These are phyloP conservation scores for Brachionus manjavacas DNA, from an alignment of 1,140 invertebrate genomes.

Conservation along the genomic window DNA sequence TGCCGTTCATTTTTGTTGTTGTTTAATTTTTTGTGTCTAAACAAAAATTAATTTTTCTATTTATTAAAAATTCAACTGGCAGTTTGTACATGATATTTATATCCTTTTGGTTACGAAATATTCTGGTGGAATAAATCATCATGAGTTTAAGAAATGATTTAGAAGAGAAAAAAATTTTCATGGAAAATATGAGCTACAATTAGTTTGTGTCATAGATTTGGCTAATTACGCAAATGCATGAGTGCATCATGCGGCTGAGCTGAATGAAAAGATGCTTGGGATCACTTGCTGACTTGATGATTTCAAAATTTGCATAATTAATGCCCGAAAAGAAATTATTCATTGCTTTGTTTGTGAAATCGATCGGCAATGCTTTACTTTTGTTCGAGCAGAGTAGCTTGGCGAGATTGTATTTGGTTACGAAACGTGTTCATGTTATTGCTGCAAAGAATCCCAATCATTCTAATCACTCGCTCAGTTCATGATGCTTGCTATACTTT, in stretches of 20 bases:
- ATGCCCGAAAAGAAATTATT: not conserved
- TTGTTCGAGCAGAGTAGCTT: not conserved
- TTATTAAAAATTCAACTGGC: not conserved
- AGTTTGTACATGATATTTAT: not conserved
- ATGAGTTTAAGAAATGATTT: conserved; percentile 22
- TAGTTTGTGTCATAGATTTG: not conserved
- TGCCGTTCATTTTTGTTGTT: not conserved
- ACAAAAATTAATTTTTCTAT: not conserved
- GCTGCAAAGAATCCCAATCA: not conserved
- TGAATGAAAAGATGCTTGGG: not conserved
- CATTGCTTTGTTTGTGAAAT: not conserved
- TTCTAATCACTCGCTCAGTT: not conserved
- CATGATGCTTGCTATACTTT: not conserved
- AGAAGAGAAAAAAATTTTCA: not conserved
- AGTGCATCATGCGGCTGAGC: not conserved
- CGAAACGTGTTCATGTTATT: not conserved
- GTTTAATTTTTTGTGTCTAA: not conserved
- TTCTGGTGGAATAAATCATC: not conserved
- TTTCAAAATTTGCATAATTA: not conserved
- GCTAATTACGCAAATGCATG: not conserved
- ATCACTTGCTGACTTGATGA: not conserved
- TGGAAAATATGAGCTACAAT: not conserved
- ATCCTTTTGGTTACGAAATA: not conserved
- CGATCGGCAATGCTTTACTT: not conserved
- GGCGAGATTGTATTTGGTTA: not conserved